A percentile compares a stretch with the other conserved stretches of the same genome.
phyloP scores from a whole-genome alignment of 2,888 invertebrate species.

The Parnassius mnemosyne region DNA sequence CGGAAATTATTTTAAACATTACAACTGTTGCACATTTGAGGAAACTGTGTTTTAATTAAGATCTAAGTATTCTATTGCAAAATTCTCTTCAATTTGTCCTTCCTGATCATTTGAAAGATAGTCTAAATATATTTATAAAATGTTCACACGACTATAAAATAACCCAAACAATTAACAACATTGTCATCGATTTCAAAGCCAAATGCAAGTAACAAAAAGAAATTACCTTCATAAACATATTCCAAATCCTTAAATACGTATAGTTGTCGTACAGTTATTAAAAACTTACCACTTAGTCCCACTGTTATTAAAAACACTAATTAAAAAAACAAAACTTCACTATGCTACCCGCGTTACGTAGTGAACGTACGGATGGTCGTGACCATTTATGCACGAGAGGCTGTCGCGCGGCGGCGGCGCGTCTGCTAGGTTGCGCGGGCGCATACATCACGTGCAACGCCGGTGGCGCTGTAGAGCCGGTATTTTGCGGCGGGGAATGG shows the following conservation, averaged over 20 bases:
- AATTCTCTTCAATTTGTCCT: no score
- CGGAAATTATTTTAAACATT: background rate
- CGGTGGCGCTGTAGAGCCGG: slow-evolving; percentile 61
- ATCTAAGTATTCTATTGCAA: no score
- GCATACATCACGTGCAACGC: slow-evolving; percentile 72
- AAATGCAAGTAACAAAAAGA: slow-evolving; percentile 26
- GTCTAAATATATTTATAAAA: background rate
- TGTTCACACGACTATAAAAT: slow-evolving; percentile 5
- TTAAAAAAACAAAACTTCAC: slow-evolving; percentile 38
- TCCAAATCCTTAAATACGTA: slow-evolving; percentile 21
- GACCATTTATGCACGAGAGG: slow-evolving; percentile 65
- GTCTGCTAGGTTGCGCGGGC: slow-evolving; percentile 68
- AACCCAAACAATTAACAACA: slow-evolving; percentile 10
- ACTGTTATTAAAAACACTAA: slow-evolving; percentile 35
- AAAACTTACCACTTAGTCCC: slow-evolving; percentile 26
- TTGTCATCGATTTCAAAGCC: slow-evolving; percentile 23
- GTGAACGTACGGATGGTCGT: slow-evolving; percentile 49
- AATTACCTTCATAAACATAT: slow-evolving; percentile 39
- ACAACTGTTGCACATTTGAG: background rate
- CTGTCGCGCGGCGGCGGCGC: slow-evolving; percentile 67
- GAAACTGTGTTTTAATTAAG: no score
- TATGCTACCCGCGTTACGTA: slow-evolving; percentile 65
- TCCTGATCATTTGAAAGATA: no score
- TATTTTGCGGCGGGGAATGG: slow-evolving; percentile 46
- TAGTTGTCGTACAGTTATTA: no score